Base-by-base conservation (phyloP, 2,113 vertebrate species). In the Falco punctatus region DNA sequence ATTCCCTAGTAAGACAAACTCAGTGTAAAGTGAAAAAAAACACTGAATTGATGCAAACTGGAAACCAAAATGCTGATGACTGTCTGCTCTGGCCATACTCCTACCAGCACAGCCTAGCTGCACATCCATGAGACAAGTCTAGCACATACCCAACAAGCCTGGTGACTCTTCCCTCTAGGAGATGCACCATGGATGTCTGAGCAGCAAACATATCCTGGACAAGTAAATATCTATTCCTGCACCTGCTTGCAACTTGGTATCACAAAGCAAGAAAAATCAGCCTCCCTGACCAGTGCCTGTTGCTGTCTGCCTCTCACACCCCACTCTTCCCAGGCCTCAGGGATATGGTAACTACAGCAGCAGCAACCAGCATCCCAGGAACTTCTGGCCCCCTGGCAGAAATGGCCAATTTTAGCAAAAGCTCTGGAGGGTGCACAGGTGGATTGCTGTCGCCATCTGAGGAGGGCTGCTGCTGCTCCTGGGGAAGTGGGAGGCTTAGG, bases 91-190 rank as follows among this genome's bases (percentile, higher is more conserved):
- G 66, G n/a, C 8, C 20, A 3, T 32, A 13, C 9, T 65, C 21
- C 21, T 9, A 6, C 30, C 67, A 44, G 40, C 40, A 44, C 33
- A 69, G 54, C 52, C 59, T 5, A 1, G 8, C 30, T 59, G 77
- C 42, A 10, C 0, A 0, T 2, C 70, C 46, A 13, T 0, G 6
- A 79, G 35, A 35, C 22, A 52, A 52, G 35, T 1, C 70, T 85
- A 61, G 12, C 24, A 40, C 32, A 5, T 11, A 49, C 20, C 32
- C 62, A 30, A 24, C 18, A 2, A 33, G 30, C 30, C 88, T 16
- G 26, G 66, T 27, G 30, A 22, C 40, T 72, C 54, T 26, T 28
- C 30, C 30, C 49, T 40, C 33, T 26, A 13, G 71, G 27, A 44
- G 44, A 23, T n/a, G 27, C 9, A 33, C 16, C 16, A 6, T 0